Percentiles rank a stretch among this genome's conserved stretches.
phyloP scores from a whole-genome alignment of 2,113 vertebrate species.

The Podilymbus podiceps region DNA sequence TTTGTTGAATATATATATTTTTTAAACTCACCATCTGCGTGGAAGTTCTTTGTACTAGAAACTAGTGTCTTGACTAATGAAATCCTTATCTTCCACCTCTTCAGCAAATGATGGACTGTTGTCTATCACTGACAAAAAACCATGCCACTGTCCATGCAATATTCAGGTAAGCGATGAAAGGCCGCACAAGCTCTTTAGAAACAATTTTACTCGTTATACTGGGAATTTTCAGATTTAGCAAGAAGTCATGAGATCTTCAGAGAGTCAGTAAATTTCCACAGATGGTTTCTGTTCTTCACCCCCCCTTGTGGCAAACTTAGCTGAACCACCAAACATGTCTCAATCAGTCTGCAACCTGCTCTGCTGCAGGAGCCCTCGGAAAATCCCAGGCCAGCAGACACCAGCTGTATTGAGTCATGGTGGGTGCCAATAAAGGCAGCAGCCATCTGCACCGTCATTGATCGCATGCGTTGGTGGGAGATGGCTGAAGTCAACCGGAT shows the following conservation, averaged over 20 bases:
- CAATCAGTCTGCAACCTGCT: conserved; percentile 32
- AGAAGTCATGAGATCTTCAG: conserved; percentile 34
- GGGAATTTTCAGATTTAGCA: conserved; percentile 25
- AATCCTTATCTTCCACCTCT: neutral
- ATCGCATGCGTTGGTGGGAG: neutral
- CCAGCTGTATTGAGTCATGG: neutral
- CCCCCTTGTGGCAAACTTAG: conserved; percentile 45
- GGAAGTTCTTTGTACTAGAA: neutral
- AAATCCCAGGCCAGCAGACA: conserved; percentile 22
- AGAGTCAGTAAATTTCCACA: conserved; percentile 68
- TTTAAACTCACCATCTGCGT: neutral
- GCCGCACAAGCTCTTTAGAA: neutral
- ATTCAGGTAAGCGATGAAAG: neutral
- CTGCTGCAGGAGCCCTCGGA: neutral
- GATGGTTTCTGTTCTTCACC: neutral
- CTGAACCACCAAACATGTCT: conserved; percentile 59
- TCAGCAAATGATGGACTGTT: neutral
- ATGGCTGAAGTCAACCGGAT: neutral
- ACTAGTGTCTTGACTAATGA: neutral
- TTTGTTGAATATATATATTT: neutral
- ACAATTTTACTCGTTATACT: neutral
- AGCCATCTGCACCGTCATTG: neutral
- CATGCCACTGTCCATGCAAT: neutral
- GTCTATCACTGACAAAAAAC: neutral
- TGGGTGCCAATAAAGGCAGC: neutral